Base-by-base conservation (phyloP, 2,113 vertebrate species). In the Capreolus pygargus region DNA sequence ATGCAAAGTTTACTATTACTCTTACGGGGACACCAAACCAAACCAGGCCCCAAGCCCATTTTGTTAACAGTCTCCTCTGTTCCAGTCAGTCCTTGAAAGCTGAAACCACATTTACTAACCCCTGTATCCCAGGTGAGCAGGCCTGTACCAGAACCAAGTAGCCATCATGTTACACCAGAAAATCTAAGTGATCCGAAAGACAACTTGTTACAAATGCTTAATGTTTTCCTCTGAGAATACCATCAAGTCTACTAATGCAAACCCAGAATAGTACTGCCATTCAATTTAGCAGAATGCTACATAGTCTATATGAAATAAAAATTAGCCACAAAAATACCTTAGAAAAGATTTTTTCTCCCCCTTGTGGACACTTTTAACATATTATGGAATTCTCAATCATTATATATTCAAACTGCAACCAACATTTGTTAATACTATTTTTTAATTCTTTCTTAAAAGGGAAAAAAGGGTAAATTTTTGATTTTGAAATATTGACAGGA, bases 271-370 rank as follows among this genome's bases (percentile, higher is more conserved):
- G 39, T 6, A 92, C 54, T 91, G 7, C 33, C 52, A 54, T 96
- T n/a, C 86, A 50, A 89, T 36, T 67, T 74, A 89, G 57, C 82
- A 74, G 79, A 95, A 86, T 70, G 85, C 78, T 76, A 85, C 33
- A 86, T 3, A 90, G 90, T 60, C 96, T 86, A 95, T 39, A 95
- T 0, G 52, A 61, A 97, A 96, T 97, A 96, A 93, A 96, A 96
- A 95, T n/a, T 61, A 89, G 67, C 79, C 92, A 95, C 92, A 98
- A 97, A 98, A 97, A 93, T 92, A 94, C 28, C 84, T 85, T 91
- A 96, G 60, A 97, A 97, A 97, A 97, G 2, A 47, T 54, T 60
- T 86, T 67, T 30, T 27, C 16, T 30, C 16, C 28, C 79, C 11
- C 84, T 76, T 58, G 47, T 93, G 67, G 83, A 98, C 94, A 83